Percentiles rank a stretch among this genome's conserved stretches.
These are phyloP conservation scores for Nemapogon koenigi DNA, from an alignment of 2,888 invertebrate species.

Conservation along the genomic window DNA sequence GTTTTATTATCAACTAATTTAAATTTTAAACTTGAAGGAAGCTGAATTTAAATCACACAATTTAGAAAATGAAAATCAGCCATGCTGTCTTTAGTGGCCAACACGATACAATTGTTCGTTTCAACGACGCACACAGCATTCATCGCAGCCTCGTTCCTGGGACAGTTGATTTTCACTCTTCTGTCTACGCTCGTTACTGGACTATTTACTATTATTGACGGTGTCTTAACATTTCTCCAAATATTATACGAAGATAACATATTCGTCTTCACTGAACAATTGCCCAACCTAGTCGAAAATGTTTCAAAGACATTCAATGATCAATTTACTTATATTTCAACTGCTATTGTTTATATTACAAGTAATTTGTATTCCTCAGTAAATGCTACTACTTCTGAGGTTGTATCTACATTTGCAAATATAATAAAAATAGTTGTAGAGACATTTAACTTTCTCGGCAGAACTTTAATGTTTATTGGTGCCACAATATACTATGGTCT, in stretches of 20 bases:
- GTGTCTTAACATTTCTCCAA: slow-evolving; percentile 33
- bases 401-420: too few relatives aligned
- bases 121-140: slow-evolving; percentile 36
- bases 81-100: too few relatives aligned
- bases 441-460: slow-evolving; percentile 31
- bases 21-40: too few relatives aligned
- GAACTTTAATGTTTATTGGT: slow-evolving; percentile 35
- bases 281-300: slow-evolving; percentile 32
- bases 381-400: slow-evolving; percentile 12
- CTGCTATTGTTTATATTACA: slow-evolving; percentile 23
- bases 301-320: slow-evolving; percentile 19
- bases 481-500: slow-evolving; percentile 44
- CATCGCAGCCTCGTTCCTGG: slow-evolving; percentile 34
- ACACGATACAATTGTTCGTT: too few relatives aligned
- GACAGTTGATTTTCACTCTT: slow-evolving; percentile 38
- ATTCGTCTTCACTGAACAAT: slow-evolving; percentile 39
- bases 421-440: slow-evolving; percentile 28
- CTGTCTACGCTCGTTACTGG: slow-evolving; percentile 25
- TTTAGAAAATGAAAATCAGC: too few relatives aligned
- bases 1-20: too few relatives aligned
- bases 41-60: too few relatives aligned
- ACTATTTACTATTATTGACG: slow-evolving; percentile 23
- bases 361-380: slow-evolving; percentile 21
- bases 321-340: slow-evolving; percentile 21
- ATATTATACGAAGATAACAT: slow-evolving; percentile 54